Percentiles rank a stretch among this genome's conserved stretches.
Evolutionary conservation across 2,113 vertebrate genomes (phyloP).

Genomic region (Tragelaphus buxtoni): DNA sequence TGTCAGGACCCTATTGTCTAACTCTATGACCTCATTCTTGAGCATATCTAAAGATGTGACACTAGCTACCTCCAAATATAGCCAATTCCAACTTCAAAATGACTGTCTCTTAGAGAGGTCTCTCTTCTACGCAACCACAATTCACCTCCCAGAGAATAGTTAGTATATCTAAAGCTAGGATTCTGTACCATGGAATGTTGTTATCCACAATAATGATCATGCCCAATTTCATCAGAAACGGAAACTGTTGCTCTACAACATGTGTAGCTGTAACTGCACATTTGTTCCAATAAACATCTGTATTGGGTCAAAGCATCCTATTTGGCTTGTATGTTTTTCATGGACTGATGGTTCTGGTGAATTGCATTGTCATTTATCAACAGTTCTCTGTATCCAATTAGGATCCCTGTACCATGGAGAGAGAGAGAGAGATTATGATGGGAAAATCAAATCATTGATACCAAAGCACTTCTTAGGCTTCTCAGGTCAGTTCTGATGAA

Average conservation of each 20-base stretch:
- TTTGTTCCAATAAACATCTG: slow-evolving; percentile 59
- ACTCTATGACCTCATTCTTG: neutral
- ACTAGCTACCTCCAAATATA: neutral
- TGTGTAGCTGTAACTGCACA: neutral
- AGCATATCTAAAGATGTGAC: neutral
- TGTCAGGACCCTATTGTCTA: neutral
- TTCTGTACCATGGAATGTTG: neutral
- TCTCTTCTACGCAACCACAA: neutral
- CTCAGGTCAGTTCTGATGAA: neutral
- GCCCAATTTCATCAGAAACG: neutral
- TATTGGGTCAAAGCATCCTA: slow-evolving; percentile 8
- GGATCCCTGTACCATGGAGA: neutral
- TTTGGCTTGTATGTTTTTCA: slow-evolving; percentile 22
- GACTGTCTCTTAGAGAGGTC: neutral
- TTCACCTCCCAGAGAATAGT: neutral
- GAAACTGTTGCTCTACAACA: neutral
- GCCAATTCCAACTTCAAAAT: neutral
- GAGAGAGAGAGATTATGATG: neutral
- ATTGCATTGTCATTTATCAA: slow-evolving; percentile 11
- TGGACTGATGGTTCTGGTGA: slow-evolving; percentile 18
- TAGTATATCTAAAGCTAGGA: neutral
- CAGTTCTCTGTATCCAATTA: neutral
- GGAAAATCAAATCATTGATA: neutral
- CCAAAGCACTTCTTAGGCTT: neutral
- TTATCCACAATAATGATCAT: neutral